A percentile compares a stretch with the other conserved stretches of the same genome.
These are phyloP conservation scores for Pseudococcus jackbeardsleyi DNA, from an alignment of 2,888 invertebrate genomes.

Conservation along the genomic window DNA sequence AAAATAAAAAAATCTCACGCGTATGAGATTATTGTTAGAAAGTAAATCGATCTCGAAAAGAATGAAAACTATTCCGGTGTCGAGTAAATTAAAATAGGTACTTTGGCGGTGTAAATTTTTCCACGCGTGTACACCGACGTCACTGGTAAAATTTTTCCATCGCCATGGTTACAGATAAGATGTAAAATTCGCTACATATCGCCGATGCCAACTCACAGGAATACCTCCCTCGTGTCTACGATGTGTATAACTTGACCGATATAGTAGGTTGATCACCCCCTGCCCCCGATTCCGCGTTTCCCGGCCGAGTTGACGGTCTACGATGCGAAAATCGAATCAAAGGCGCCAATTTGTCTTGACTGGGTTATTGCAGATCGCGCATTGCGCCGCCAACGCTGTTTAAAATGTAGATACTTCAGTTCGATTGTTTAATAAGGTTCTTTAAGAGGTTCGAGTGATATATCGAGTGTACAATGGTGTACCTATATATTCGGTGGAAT, in stretches of 20 bases:
- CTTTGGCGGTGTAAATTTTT: background rate
- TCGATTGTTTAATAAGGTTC: slow-evolving; percentile 28
- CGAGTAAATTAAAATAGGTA: background rate
- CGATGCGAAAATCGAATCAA: slow-evolving; percentile 26
- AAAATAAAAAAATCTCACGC: background rate
- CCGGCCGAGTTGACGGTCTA: background rate
- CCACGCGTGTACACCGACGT: background rate
- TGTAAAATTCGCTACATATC: slow-evolving; percentile 1
- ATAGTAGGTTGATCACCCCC: slow-evolving; percentile 33
- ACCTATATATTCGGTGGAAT: background rate
- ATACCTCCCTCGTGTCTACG: slow-evolving; percentile 7
- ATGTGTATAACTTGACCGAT: slow-evolving; percentile 9
- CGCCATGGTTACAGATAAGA: slow-evolving; percentile 18
- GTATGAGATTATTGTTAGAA: slow-evolving; percentile 6
- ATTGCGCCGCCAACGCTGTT: background rate
- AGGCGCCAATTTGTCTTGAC: slow-evolving; percentile 49
- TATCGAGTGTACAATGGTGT: background rate
- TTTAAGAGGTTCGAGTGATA: slow-evolving; percentile 8
- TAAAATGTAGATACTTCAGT: background rate
- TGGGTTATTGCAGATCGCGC: slow-evolving; percentile 30
- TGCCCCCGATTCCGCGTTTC: background rate
- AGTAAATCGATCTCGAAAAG: slow-evolving; percentile 1
- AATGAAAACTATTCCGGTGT: background rate
- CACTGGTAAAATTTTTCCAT: slow-evolving; percentile 16
- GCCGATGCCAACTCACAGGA: background rate